Evolutionary conservation across 1,140 invertebrate genomes (phyloP).

Genomic region (Macrocentrus cingulum): DNA sequence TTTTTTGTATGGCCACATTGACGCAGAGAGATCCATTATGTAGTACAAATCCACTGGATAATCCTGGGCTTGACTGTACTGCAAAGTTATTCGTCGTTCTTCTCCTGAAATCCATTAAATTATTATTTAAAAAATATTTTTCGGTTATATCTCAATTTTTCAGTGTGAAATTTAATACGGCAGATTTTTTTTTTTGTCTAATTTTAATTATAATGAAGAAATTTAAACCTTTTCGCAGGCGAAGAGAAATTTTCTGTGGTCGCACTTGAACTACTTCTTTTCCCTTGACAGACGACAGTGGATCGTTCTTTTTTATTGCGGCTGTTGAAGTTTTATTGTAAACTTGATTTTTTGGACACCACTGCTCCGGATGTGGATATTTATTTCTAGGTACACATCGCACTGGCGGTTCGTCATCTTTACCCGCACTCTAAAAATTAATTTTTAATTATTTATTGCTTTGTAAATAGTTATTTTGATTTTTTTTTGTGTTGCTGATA

Average conservation of each 20-base stretch:
- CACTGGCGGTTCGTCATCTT: slow-evolving; percentile 25
- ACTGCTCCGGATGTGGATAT: slow-evolving; percentile 27
- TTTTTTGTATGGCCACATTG: slow-evolving; percentile 75
- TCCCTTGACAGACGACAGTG: slow-evolving; percentile 31
- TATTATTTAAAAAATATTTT: no score
- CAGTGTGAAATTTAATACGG: no score
- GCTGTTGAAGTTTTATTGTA: slow-evolving; percentile 25
- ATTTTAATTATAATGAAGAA: slow-evolving; percentile 4
- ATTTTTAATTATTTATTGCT: neutral
- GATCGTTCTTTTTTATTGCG: slow-evolving; percentile 26
- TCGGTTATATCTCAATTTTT: no score
- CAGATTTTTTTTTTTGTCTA: no score
- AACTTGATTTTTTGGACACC: slow-evolving; percentile 34
- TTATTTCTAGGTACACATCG: slow-evolving; percentile 35
- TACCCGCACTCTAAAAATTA: slow-evolving; percentile 20
- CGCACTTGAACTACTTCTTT: slow-evolving; percentile 38
- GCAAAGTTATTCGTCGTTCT: slow-evolving; percentile 35
- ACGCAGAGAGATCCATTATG: slow-evolving; percentile 81
- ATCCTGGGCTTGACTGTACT: slow-evolving; percentile 67
- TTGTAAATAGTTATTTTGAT: neutral
- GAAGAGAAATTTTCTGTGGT: slow-evolving; percentile 38
- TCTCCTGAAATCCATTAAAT: no score
- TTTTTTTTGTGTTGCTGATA: neutral
- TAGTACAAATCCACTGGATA: slow-evolving; percentile 91
- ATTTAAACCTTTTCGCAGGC: slow-evolving; percentile 35